These are phyloP conservation scores for Heliconius charithonia DNA, from an alignment of 2,888 invertebrate species.

Conservation along the genomic window DNA sequence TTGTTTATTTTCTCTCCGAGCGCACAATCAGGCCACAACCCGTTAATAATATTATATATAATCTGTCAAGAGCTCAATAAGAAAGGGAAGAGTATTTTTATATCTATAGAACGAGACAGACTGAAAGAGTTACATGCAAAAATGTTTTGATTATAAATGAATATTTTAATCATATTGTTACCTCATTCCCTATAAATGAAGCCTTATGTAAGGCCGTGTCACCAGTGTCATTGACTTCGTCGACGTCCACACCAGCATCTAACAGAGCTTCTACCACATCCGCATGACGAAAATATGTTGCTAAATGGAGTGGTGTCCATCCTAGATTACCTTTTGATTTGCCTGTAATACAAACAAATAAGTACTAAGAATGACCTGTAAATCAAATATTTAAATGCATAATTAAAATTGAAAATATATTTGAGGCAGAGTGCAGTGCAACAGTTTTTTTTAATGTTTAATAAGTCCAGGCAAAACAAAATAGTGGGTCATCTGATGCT, in stretches of 20 bases:
- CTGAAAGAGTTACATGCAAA: neutral
- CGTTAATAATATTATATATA: neutral
- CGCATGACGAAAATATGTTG: conserved; percentile 87
- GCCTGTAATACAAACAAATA: conserved; percentile 63
- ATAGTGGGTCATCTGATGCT: too few species aligned
- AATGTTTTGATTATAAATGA: neutral
- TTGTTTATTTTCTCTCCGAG: neutral
- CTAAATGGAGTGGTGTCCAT: conserved; percentile 87
- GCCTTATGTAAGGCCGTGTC: conserved; percentile 88
- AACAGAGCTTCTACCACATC: conserved; percentile 83
- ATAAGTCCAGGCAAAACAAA: too few species aligned
- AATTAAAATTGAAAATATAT: neutral
- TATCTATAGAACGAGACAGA: neutral
- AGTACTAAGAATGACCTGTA: too few species aligned
- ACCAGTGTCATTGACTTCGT: conserved; percentile 85
- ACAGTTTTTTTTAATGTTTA: neutral
- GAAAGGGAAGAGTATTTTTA: neutral
- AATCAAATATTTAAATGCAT: too few species aligned
- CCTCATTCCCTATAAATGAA: conserved; percentile 87
- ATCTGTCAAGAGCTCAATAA: neutral
- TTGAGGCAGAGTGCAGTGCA: neutral
- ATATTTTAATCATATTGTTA: conserved; percentile 51
- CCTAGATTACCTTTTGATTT: conserved; percentile 86
- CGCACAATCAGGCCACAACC: neutral
- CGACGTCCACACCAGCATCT: conserved; percentile 83